Conservation (phyloP, 1,140 invertebrate species). For the Nymphalis io region DNA sequence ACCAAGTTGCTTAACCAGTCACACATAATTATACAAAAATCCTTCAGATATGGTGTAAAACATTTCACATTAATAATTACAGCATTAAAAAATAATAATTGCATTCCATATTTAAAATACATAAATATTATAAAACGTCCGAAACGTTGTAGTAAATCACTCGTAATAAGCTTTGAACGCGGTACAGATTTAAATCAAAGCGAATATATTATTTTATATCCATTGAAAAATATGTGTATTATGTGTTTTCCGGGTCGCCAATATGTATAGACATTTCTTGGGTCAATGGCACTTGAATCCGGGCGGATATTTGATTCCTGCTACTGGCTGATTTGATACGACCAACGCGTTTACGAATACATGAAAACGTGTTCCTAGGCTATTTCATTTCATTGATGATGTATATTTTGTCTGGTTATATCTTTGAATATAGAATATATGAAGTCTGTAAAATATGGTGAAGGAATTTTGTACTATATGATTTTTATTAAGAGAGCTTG, state of each 20-base stretch:
- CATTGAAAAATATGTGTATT: slow-evolving; percentile 26
- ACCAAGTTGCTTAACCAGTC: no score
- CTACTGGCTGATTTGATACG: slow-evolving; percentile 19
- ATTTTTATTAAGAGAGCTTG: no score
- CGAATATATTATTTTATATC: slow-evolving; percentile 23
- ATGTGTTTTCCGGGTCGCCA: slow-evolving; percentile 20
- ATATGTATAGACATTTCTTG: slow-evolving; percentile 26
- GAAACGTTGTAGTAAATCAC: neutral
- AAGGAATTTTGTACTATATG: no score
- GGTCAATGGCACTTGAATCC: slow-evolving; percentile 12
- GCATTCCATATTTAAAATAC: neutral
- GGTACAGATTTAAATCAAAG: slow-evolving; percentile 11
- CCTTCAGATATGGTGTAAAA: no score
- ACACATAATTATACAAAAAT: no score
- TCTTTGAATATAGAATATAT: neutral
- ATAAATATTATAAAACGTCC: no score
- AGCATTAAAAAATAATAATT: no score
- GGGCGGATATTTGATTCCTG: slow-evolving; percentile 40
- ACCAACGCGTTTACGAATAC: slow-evolving; percentile 24
- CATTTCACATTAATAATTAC: no score
- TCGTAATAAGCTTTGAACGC: neutral
- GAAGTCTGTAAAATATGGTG: no score
- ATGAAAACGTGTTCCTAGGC: slow-evolving; percentile 8
- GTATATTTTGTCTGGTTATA: neutral
- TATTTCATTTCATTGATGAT: slow-evolving; percentile 4